Evolutionary conservation across 2,888 invertebrate genomes (phyloP).

Genomic region (Agelastica alni): DNA sequence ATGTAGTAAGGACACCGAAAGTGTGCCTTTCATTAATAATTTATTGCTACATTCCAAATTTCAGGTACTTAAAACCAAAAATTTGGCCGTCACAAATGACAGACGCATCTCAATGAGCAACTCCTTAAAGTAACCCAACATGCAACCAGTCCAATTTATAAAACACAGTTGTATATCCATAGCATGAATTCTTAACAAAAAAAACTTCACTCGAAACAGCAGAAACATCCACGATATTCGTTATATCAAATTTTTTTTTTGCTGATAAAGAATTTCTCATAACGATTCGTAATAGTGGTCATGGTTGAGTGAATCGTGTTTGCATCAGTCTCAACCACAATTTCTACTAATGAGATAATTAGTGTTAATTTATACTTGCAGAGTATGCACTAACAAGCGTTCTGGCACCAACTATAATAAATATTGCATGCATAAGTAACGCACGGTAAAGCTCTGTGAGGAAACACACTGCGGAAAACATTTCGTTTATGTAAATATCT

Average conservation of each 20-base stretch:
- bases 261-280: conserved; percentile 10
- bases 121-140: too few relatives aligned
- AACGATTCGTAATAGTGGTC: conserved; percentile 19
- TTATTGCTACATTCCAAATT: too few relatives aligned
- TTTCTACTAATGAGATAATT: conserved; percentile 22
- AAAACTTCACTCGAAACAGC: too few relatives aligned
- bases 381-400: conserved; percentile 17
- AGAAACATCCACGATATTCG: not conserved
- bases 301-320: conserved; percentile 21
- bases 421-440: conserved; percentile 21
- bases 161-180: too few relatives aligned
- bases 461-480: not conserved
- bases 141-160: too few relatives aligned
- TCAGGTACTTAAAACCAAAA: too few relatives aligned
- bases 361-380: conserved; percentile 19
- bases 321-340: conserved; percentile 15
- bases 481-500: not conserved
- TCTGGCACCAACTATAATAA: conserved; percentile 19
- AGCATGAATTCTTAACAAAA: too few relatives aligned
- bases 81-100: too few relatives aligned
- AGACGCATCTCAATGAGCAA: too few relatives aligned
- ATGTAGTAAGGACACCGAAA: too few relatives aligned
- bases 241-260: not conserved
- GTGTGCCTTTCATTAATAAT: too few relatives aligned
- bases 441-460: not conserved